Conservation (phyloP, 2,113 vertebrate genomes). For the Brienomyrus longianalis region DNA sequence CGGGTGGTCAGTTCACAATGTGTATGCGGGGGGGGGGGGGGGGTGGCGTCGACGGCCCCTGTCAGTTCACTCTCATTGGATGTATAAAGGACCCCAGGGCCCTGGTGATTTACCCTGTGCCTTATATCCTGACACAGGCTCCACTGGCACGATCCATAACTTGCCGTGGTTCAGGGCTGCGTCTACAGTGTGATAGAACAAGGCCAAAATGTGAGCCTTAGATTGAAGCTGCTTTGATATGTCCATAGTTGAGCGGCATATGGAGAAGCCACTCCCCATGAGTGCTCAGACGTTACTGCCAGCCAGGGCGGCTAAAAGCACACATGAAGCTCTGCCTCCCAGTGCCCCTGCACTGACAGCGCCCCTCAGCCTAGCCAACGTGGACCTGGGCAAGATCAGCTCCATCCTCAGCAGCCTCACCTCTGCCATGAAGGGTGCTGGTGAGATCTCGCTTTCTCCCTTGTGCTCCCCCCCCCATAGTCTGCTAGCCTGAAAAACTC, state of each 20-base stretch:
- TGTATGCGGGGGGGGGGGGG: no score
- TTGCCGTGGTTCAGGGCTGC: neutral
- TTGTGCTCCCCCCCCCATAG: neutral
- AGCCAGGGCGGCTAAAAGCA: neutral
- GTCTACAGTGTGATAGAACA: neutral
- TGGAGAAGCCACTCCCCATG: conserved; percentile 56
- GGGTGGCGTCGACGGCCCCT: no score
- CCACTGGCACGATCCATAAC: no score
- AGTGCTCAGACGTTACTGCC: conserved; percentile 27
- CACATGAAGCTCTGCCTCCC: neutral
- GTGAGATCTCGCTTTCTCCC: conserved; percentile 54
- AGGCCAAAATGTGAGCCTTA: neutral
- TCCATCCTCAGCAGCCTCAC: conserved; percentile 93
- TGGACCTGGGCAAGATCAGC: conserved; percentile 96
- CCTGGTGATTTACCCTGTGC: no score
- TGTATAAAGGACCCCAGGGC: no score
- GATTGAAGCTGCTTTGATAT: neutral
- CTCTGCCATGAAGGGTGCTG: conserved; percentile 91
- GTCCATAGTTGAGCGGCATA: conserved; percentile 68
- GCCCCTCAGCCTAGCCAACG: conserved; percentile 78
- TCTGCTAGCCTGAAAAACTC: neutral
- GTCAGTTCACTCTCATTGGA: no score
- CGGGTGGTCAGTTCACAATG: no score
- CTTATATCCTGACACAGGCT: no score
- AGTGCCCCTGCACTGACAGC: neutral